Percentiles rank a stretch among this genome's conserved stretches.
Evolutionary conservation across 1,140 invertebrate genomes (phyloP).

Genomic region (Drosophila guanche): DNA sequence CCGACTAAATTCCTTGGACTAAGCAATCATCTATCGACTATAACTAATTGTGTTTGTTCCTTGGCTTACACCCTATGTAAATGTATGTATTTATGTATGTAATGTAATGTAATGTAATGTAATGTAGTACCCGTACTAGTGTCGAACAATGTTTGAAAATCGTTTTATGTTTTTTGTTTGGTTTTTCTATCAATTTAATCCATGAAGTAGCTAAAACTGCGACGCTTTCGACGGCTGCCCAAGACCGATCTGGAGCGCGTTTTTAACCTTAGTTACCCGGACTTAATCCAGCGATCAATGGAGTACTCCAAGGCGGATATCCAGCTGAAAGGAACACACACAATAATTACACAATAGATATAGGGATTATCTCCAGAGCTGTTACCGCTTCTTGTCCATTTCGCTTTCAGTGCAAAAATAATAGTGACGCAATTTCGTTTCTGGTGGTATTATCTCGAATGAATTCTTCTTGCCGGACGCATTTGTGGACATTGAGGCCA

Average conservation of each 20-base stretch:
- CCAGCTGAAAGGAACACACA: slow-evolving; percentile 89
- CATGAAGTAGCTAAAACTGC: slow-evolving; percentile 78
- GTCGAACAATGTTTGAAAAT: slow-evolving; percentile 40
- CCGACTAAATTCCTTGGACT: slow-evolving; percentile 70
- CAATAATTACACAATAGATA: background rate
- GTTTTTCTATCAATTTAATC: slow-evolving; percentile 35
- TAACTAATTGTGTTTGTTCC: slow-evolving; percentile 45
- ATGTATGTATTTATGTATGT: slow-evolving; percentile 30
- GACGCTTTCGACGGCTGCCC: slow-evolving; percentile 66
- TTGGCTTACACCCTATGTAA: slow-evolving; percentile 34
- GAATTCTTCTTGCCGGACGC: slow-evolving; percentile 93
- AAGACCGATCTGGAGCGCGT: slow-evolving; percentile 70
- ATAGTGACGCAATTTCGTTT: slow-evolving; percentile 93
- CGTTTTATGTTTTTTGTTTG: background rate
- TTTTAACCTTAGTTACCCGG: slow-evolving; percentile 87
- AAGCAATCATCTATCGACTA: slow-evolving; percentile 62
- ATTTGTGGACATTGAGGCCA: slow-evolving; percentile 89
- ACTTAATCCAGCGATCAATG: slow-evolving; percentile 97
- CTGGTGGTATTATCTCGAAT: slow-evolving; percentile 95
- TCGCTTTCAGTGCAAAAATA: slow-evolving; percentile 97
- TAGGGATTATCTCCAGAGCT: background rate
- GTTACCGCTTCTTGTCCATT: slow-evolving; percentile 96
- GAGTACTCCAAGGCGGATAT: slow-evolving; percentile 96
- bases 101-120: background rate
- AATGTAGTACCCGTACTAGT: slow-evolving; percentile 79